A percentile compares a stretch with the other conserved stretches of the same genome.
Evolutionary conservation across 2,797 vertebrate genomes (phyloP).

Genomic region (Clarias laeviceps): DNA sequence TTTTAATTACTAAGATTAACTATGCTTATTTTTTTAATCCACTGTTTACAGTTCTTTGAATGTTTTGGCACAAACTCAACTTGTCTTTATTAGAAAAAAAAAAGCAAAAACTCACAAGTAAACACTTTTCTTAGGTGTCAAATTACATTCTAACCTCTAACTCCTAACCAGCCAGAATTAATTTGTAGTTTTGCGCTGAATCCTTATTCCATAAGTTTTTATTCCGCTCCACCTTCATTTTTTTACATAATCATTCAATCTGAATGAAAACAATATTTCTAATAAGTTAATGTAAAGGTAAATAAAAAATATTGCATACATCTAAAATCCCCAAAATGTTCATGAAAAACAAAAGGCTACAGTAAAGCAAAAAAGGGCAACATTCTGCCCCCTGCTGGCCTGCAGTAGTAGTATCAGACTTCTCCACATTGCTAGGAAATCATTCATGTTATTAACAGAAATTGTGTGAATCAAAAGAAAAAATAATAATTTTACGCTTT

Average conservation of each 20-base stretch:
- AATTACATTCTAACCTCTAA: neutral
- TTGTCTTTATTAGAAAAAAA: neutral
- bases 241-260: neutral
- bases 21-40: neutral
- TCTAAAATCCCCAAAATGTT: neutral
- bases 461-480: neutral
- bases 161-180: neutral
- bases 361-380: neutral
- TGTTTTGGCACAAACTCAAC: neutral
- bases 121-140: neutral
- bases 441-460: accelerated
- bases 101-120: too few relatives aligned
- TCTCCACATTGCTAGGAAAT: neutral
- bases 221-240: neutral
- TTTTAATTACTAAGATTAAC: neutral
- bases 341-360: too few relatives aligned
- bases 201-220: neutral
- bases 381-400: conserved; percentile 60
- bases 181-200: neutral
- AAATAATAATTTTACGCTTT: neutral
- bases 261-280: neutral
- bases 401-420: conserved; percentile 30
- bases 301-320: neutral
- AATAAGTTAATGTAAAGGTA: too few relatives aligned
- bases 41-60: neutral